Percentiles rank a stretch among this genome's conserved stretches.
Conservation (phyloP, 2,797 vertebrate species). For the Menidia menidia region DNA sequence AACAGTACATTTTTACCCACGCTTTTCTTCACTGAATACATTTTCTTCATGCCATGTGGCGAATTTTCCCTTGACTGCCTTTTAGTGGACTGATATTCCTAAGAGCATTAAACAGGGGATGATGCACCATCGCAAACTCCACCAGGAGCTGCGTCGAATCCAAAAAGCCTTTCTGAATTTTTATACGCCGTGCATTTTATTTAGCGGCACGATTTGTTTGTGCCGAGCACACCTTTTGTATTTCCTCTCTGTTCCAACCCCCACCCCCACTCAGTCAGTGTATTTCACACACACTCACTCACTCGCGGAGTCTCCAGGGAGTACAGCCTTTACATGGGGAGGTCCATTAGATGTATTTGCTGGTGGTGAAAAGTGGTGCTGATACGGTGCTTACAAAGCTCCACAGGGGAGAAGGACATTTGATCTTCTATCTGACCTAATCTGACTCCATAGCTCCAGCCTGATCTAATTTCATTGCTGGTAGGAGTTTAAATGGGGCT, state of each 20-base stretch:
- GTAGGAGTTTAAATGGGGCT: conserved; percentile 48
- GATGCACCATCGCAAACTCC: conserved; percentile 3
- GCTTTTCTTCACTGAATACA: not conserved
- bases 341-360: conserved; percentile 82
- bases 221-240: conserved; percentile 38
- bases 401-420: conserved; percentile 77
- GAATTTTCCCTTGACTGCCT: not conserved
- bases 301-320: conserved; percentile 52
- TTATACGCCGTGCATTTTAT: conserved; percentile 4
- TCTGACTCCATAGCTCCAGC: conserved; percentile 70
- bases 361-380: conserved; percentile 80
- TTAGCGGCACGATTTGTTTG: conserved; percentile 18
- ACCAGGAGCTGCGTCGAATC: not conserved
- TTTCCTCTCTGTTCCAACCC: conserved; percentile 28
- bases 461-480: conserved; percentile 73
- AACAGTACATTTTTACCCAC: too few relatives aligned
- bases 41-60: not conserved
- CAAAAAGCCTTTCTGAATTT: conserved; percentile 12
- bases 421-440: conserved; percentile 76
- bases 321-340: conserved; percentile 60
- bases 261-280: conserved; percentile 21
- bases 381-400: conserved; percentile 80
- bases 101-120: not conserved
- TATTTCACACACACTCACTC: conserved; percentile 58
- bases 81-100: not conserved